These are phyloP conservation scores for Sinhomidia bicolor DNA, from an alignment of 2,888 invertebrate genomes.

Conservation along the genomic window DNA sequence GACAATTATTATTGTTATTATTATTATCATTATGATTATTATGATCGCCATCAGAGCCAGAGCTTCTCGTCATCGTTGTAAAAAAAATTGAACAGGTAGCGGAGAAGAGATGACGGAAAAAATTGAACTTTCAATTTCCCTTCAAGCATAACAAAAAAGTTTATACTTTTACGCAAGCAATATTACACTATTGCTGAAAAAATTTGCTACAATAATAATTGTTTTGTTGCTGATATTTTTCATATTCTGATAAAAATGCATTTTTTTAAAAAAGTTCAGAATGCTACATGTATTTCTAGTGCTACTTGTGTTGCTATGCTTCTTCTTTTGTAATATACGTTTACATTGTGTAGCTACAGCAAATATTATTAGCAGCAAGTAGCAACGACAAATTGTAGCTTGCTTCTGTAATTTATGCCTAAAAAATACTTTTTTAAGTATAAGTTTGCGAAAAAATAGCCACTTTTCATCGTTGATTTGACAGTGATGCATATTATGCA, in stretches of 20 bases:
- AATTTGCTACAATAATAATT: neutral
- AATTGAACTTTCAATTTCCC: constrained; percentile 56
- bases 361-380: too few species aligned
- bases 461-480: constrained; percentile 55
- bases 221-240: too few species aligned
- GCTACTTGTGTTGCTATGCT: too few species aligned
- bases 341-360: too few species aligned
- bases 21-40: constrained; percentile 1
- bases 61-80: neutral
- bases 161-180: neutral
- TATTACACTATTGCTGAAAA: neutral
- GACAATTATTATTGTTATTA: neutral
- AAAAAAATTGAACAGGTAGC: neutral
- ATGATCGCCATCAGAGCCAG: constrained; percentile 6
- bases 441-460: constrained; percentile 27
- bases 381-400: too few species aligned
- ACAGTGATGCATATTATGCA: constrained; percentile 47
- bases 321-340: too few species aligned
- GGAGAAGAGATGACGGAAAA: constrained; percentile 23
- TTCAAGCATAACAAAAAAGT: constrained; percentile 35
- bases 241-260: too few species aligned
- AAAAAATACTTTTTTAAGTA: neutral
- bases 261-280: too few species aligned
- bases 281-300: too few species aligned
- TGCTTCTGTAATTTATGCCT: neutral